Evolutionary conservation across 2,113 vertebrate genomes (phyloP).

Genomic region (Sphaerodactylus townsendi): DNA sequence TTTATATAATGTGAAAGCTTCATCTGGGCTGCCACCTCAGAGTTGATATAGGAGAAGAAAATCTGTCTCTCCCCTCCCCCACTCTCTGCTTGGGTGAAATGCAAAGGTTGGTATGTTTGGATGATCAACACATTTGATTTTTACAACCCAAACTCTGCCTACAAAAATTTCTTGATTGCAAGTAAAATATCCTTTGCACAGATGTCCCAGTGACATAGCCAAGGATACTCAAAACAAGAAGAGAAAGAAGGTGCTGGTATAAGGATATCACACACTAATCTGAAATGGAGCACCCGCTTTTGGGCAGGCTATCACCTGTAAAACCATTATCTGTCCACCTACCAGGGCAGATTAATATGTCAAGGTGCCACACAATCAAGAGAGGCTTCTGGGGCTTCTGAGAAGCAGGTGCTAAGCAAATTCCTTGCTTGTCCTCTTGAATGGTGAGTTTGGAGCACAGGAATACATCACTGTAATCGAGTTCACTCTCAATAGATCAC

Average conservation of each 20-base stretch:
- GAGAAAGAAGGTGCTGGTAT: background rate
- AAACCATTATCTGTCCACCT: background rate
- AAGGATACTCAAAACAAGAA: background rate
- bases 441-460: background rate
- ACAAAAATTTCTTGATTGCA: background rate
- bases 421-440: background rate
- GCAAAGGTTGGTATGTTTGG: background rate
- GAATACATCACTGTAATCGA: background rate
- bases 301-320: background rate
- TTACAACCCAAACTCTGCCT: background rate
- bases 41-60: background rate
- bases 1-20: conserved; percentile 11
- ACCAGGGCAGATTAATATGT: background rate
- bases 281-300: background rate
- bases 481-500: background rate
- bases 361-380: background rate
- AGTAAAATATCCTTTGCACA: background rate
- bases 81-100: background rate
- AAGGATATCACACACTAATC: background rate
- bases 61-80: background rate
- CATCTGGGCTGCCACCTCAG: background rate
- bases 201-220: background rate
- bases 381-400: background rate
- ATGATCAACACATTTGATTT: background rate
- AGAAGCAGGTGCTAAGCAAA: background rate